Evolutionary conservation across 2,797 vertebrate species (phyloP).

Genomic region (Pangasius mekongensis): DNA sequence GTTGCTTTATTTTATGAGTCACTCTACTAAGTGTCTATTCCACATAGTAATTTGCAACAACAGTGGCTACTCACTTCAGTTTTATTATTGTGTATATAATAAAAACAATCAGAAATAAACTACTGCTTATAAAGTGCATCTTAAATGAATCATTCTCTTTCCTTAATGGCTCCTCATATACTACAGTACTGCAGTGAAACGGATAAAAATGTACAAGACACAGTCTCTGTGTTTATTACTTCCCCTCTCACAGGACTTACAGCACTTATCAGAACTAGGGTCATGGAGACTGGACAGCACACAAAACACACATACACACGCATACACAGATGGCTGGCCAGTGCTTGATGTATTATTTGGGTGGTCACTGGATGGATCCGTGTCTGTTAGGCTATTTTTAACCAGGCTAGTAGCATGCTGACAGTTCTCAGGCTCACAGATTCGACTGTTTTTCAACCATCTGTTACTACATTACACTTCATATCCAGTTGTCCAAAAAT

Average conservation of each 20-base stretch:
- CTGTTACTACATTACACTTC: constrained; percentile 60
- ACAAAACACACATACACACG: constrained; percentile 2
- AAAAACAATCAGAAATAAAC: constrained; percentile 23
- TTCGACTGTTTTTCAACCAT: constrained; percentile 55
- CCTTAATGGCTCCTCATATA: background rate
- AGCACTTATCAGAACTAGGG: constrained; percentile 42
- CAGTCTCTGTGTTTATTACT: constrained; percentile 44
- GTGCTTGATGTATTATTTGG: constrained; percentile 50
- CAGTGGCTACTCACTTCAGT: constrained; percentile 3
- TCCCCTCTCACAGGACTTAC: constrained; percentile 44
- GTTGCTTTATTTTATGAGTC: constrained; percentile 22
- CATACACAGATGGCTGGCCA: constrained; percentile 49
- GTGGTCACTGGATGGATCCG: constrained; percentile 42
- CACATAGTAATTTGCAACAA: background rate
- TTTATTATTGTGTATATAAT: constrained; percentile 26
- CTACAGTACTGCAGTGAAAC: background rate
- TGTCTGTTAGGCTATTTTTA: constrained; percentile 56
- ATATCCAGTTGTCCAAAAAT: constrained; percentile 31
- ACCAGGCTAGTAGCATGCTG: constrained; percentile 59
- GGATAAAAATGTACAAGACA: background rate
- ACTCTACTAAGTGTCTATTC: background rate
- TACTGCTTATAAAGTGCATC: constrained; percentile 16
- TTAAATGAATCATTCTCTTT: constrained; percentile 25
- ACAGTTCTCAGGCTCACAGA: constrained; percentile 68
- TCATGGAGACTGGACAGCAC: constrained; percentile 43